Evolutionary conservation across 2,888 invertebrate genomes (phyloP).

Genomic region (Tanytarsus gracilentus): DNA sequence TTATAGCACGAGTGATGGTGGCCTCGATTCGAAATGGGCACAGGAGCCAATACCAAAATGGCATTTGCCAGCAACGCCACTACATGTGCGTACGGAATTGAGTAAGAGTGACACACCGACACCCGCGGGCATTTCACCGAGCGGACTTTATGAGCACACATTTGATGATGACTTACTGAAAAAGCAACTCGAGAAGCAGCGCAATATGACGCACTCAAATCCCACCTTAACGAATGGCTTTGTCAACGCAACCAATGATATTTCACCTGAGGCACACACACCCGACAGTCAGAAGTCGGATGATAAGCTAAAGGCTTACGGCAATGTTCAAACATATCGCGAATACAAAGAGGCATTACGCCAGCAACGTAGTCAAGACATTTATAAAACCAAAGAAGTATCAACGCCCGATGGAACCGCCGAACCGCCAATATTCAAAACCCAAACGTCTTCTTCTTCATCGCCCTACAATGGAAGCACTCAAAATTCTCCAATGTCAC

Average conservation of each 20-base stretch:
- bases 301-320: constrained; percentile 38
- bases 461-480: constrained; percentile 29
- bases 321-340: constrained; percentile 46
- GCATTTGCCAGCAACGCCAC: constrained; percentile 27
- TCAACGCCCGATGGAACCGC: constrained; percentile 33
- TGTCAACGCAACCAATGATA: constrained; percentile 12
- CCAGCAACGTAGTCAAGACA: constrained; percentile 74
- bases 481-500: constrained; percentile 34
- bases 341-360: constrained; percentile 85
- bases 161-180: constrained; percentile 30
- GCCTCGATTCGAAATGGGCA: constrained; percentile 74
- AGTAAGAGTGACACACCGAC: constrained; percentile 30
- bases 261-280: constrained; percentile 30
- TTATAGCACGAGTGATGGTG: constrained; percentile 72
- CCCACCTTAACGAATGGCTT: constrained; percentile 20
- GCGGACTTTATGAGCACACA: constrained; percentile 17
- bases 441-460: constrained; percentile 30
- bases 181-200: constrained; percentile 12
- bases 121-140: constrained; percentile 26
- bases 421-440: constrained; percentile 30
- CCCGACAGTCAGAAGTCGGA: constrained; percentile 30
- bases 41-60: constrained; percentile 48
- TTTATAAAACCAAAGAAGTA: constrained; percentile 52
- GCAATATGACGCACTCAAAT: constrained; percentile 15
- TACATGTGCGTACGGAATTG: constrained; percentile 29